Evolutionary conservation across 1,140 invertebrate genomes (phyloP).

Genomic region (Aphis gossypii): DNA sequence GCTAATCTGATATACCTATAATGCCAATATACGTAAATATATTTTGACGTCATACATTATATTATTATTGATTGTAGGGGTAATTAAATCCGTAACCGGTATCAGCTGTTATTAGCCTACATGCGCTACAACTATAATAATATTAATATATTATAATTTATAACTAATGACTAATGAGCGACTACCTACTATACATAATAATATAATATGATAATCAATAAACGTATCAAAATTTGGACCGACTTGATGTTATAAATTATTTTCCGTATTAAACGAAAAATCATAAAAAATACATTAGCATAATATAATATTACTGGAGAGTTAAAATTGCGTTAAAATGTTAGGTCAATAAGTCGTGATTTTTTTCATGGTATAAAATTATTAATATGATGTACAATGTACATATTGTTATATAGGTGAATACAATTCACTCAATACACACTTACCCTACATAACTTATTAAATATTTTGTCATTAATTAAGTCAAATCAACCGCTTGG

Average conservation of each 20-base stretch:
- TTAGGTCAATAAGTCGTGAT: neutral
- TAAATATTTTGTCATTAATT: no score
- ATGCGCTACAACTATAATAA: neutral
- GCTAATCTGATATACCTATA: neutral
- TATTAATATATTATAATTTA: neutral
- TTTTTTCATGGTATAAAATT: neutral
- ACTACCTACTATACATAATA: neutral
- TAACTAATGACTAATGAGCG: neutral
- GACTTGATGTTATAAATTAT: neutral
- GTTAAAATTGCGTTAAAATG: neutral
- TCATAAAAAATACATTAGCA: neutral
- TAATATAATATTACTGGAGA: neutral
- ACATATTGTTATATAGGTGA: no score
- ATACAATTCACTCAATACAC: no score
- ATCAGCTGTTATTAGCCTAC: neutral
- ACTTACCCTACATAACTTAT: no score
- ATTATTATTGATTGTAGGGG: slow-evolving; percentile 7
- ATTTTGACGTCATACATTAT: neutral
- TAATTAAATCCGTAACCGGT: neutral
- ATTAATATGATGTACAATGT: neutral
- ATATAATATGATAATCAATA: slow-evolving; percentile 1
- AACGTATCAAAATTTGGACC: neutral
- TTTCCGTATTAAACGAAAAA: neutral
- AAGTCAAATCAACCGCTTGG: no score
- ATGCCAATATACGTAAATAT: neutral